A percentile compares a stretch with the other conserved stretches of the same genome.
These are phyloP conservation scores for Rhyacichthys aspro DNA, from an alignment of 2,797 vertebrate species.

Conservation along the genomic window DNA sequence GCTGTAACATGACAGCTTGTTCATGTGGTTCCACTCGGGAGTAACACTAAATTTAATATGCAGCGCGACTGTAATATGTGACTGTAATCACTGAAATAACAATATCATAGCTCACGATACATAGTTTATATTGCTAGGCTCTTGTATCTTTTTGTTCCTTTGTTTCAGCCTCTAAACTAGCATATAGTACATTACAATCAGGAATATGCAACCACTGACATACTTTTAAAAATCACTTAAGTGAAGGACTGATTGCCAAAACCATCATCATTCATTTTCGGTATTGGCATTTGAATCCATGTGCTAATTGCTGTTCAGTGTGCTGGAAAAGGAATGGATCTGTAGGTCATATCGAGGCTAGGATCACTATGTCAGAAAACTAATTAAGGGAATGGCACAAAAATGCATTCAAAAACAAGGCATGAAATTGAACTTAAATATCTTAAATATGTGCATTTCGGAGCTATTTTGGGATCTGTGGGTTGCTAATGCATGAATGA, in stretches of 20 bases:
- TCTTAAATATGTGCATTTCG: too few species aligned
- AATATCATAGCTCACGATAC: too few species aligned
- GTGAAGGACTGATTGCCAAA: conserved; percentile 4
- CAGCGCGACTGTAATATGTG: too few species aligned
- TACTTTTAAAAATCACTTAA: conserved; percentile 9
- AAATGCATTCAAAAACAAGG: not conserved
- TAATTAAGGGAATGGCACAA: not conserved
- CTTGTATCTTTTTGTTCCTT: too few species aligned
- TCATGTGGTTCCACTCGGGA: not conserved
- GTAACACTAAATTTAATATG: not conserved
- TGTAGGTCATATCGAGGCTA: not conserved
- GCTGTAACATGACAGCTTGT: conserved; percentile 19
- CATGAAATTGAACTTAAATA: not conserved
- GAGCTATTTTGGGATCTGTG: too few species aligned
- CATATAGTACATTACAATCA: too few species aligned
- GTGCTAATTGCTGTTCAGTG: conserved; percentile 6
- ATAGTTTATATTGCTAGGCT: too few species aligned
- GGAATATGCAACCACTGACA: not conserved
- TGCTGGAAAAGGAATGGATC: not conserved
- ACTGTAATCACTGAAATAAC: too few species aligned
- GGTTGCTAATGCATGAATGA: too few species aligned
- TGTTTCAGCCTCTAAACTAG: too few species aligned
- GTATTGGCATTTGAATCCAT: conserved; percentile 9
- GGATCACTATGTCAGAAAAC: not conserved
- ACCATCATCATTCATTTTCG: conserved; percentile 3